Percentiles rank a stretch among this genome's conserved stretches.
Conservation (phyloP, 2,113 vertebrate species). For the Toxotes chatareus region DNA sequence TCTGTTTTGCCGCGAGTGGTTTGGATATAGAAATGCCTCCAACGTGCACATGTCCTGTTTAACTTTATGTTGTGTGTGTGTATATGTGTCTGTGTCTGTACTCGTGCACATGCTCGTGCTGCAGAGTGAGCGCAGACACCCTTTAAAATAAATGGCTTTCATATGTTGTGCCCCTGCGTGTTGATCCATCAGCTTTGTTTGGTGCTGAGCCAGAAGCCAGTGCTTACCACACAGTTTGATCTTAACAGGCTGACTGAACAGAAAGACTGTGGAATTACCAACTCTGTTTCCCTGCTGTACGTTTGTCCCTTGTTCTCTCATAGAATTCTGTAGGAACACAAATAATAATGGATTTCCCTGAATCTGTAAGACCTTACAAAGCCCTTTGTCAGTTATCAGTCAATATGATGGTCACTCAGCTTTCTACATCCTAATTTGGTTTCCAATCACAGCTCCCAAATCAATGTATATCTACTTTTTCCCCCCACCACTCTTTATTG, state of each 20-base stretch:
- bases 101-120: conserved; percentile 1
- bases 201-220: conserved; percentile 60
- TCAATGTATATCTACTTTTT: conserved; percentile 44
- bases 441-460: conserved; percentile 57
- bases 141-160: conserved; percentile 81
- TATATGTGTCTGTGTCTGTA: conserved; percentile 23
- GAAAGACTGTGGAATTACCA: conserved; percentile 25
- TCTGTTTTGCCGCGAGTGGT: conserved; percentile 62
- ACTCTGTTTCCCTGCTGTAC: conserved; percentile 18
- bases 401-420: conserved; percentile 61
- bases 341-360: conserved; percentile 8
- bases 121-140: conserved; percentile 45
- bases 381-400: conserved; percentile 42
- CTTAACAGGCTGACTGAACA: conserved; percentile 54
- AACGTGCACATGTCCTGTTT: conserved; percentile 41
- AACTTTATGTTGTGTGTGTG: conserved; percentile 49
- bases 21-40: conserved; percentile 67
- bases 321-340: conserved; percentile 7
- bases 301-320: neutral
- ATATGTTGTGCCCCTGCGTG: conserved; percentile 69
- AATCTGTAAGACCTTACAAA: conserved; percentile 14
- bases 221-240: conserved; percentile 59
- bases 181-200: conserved; percentile 77
- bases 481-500: conserved; percentile 6
- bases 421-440: conserved; percentile 61